A percentile compares a stretch with the other conserved stretches of the same genome.
phyloP scores from a whole-genome alignment of 1,140 invertebrate genomes.

The Pissodes strobi region DNA sequence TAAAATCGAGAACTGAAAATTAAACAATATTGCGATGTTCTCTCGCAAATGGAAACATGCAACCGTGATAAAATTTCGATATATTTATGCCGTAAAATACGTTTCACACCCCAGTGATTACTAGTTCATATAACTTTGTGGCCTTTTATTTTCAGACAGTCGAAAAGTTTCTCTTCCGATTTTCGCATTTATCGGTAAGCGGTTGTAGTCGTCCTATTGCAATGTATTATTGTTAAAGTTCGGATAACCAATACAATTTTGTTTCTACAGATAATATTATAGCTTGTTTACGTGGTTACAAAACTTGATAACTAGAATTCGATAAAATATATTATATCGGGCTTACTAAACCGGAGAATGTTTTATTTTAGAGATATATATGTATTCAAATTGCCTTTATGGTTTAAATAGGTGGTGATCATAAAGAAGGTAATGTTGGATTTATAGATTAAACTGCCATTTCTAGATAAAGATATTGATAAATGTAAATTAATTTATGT shows the following conservation, averaged over 20 bases:
- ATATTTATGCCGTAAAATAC: background rate
- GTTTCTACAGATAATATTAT: background rate
- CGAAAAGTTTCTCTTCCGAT: slow-evolving; percentile 5
- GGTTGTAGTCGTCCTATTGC: slow-evolving; percentile 2
- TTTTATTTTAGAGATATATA: too few relatives aligned
- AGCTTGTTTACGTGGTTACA: slow-evolving; percentile 5
- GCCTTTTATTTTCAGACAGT: slow-evolving; percentile 9
- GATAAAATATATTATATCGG: background rate
- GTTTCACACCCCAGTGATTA: slow-evolving; percentile 6
- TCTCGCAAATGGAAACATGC: background rate
- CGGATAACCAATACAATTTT: slow-evolving; percentile 6
- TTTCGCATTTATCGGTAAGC: slow-evolving; percentile 1
- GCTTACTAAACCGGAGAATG: too few relatives aligned
- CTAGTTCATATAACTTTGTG: slow-evolving; percentile 9
- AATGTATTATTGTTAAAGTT: slow-evolving; percentile 8
- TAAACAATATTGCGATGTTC: too few relatives aligned
- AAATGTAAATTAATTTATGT: too few relatives aligned
- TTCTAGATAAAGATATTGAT: too few relatives aligned
- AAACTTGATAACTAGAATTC: background rate
- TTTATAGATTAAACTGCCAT: too few relatives aligned
- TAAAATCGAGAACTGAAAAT: too few relatives aligned
- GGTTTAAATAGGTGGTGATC: too few relatives aligned
- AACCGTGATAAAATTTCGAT: background rate
- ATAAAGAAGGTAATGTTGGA: too few relatives aligned
- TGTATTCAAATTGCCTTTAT: too few relatives aligned